Evolutionary conservation across 2,888 invertebrate genomes (phyloP).

Genomic region (Crioceris asparagi): DNA sequence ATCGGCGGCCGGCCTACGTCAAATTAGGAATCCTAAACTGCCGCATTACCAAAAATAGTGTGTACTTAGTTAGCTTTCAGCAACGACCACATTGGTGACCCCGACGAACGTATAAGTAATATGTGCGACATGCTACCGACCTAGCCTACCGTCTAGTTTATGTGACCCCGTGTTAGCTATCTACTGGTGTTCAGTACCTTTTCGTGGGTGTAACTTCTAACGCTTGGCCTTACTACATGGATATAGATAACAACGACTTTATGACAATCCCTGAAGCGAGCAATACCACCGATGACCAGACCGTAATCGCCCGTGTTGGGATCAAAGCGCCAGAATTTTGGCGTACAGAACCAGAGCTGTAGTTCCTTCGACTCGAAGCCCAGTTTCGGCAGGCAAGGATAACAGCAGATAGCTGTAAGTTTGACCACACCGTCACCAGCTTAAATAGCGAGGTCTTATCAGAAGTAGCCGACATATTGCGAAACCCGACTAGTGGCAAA

Average conservation of each 20-base stretch:
- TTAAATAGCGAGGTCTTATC: neutral
- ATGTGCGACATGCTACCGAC: neutral
- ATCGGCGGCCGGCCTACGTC: too few species aligned
- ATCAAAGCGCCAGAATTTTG: neutral
- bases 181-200: too few species aligned
- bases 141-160: neutral
- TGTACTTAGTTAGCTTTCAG: neutral
- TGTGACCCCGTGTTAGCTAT: too few species aligned
- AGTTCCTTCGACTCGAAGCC: neutral
- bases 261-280: too few species aligned
- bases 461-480: neutral
- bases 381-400: neutral
- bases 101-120: neutral
- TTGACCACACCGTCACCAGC: neutral
- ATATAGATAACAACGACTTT: too few species aligned
- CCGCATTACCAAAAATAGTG: neutral
- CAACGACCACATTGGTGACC: neutral
- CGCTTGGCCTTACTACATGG: too few species aligned
- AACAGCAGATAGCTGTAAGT: neutral
- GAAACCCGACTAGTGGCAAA: neutral
- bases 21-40: too few species aligned
- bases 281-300: neutral
- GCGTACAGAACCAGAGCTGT: neutral
- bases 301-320: neutral
- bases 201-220: too few species aligned